phyloP scores from a whole-genome alignment of 2,888 invertebrate genomes.

The Carpatolechia fugitivella region DNA sequence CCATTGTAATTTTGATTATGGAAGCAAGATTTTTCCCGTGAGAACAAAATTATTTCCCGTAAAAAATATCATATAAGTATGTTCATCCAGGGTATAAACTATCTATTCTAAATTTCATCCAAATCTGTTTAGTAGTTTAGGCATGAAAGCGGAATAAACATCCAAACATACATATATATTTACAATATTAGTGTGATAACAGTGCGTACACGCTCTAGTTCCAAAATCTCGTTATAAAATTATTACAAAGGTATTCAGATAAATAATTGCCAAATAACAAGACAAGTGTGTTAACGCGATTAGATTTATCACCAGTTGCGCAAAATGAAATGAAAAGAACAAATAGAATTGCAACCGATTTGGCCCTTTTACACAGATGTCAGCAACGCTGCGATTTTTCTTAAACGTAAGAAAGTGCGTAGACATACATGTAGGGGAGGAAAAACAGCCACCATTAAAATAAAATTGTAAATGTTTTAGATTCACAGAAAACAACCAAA shows the following conservation, averaged over 20 bases:
- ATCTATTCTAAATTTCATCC: too few relatives aligned
- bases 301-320: conserved; percentile 10
- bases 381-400: not conserved
- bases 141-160: too few relatives aligned
- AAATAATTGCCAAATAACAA: conserved; percentile 1
- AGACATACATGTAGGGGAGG: too few relatives aligned
- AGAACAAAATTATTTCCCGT: not conserved
- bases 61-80: not conserved
- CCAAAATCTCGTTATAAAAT: too few relatives aligned
- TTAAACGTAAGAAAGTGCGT: not conserved
- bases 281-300: not conserved
- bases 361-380: not conserved
- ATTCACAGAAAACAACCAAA: too few relatives aligned
- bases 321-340: not conserved
- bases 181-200: too few relatives aligned
- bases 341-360: conserved; percentile 1
- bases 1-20: not conserved
- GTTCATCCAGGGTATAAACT: too few relatives aligned
- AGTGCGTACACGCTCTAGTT: too few relatives aligned
- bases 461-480: too few relatives aligned
- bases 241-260: not conserved
- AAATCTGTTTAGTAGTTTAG: too few relatives aligned
- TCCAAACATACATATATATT: too few relatives aligned
- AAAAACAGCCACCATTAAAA: too few relatives aligned
- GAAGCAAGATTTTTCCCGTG: not conserved